Conservation (phyloP, 2,888 invertebrate genomes). For the Selenia dentaria region DNA sequence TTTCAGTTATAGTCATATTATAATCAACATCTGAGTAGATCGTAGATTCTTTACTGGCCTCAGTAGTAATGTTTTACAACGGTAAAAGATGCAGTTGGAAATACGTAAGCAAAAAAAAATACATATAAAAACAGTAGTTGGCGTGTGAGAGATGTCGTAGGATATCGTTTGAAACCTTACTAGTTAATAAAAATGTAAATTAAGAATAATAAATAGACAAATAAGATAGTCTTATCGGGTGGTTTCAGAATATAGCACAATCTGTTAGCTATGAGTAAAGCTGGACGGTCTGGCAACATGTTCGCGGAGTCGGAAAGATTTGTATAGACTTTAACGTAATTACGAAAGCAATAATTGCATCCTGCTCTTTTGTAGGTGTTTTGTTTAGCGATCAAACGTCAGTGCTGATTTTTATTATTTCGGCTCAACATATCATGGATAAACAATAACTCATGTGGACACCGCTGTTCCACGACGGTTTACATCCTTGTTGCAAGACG, state of each 20-base stretch:
- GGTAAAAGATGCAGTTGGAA: too few species aligned
- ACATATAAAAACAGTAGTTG: too few species aligned
- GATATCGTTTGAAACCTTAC: conserved; percentile 80
- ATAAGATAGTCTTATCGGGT: conserved; percentile 53
- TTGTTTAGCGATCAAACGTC: conserved; percentile 41
- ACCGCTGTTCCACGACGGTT: conserved; percentile 34
- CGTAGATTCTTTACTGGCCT: too few species aligned
- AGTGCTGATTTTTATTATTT: conserved; percentile 33
- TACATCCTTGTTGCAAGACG: too few species aligned
- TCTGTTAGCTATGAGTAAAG: conserved; percentile 69
- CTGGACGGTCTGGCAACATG: conserved; percentile 42
- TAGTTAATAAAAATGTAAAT: conserved; percentile 72
- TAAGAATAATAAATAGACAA: conserved; percentile 64
- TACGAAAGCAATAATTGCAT: conserved; percentile 54
- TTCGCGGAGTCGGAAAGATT: conserved; percentile 45
- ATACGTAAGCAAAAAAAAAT: too few species aligned
- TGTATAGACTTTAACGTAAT: conserved; percentile 53
- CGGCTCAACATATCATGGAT: conserved; percentile 61
- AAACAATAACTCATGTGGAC: conserved; percentile 40
- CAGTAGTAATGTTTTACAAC: too few species aligned
- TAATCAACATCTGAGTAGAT: too few species aligned
- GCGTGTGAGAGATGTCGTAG: conserved; percentile 70
- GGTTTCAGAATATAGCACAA: conserved; percentile 76
- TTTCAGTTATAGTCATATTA: too few species aligned
- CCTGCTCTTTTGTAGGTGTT: conserved; percentile 32